Base-by-base conservation (phyloP, 30 jellyfish, hydroid and myxozoan species). In the Aurelia aurita complex sp. Pacific region DNA sequence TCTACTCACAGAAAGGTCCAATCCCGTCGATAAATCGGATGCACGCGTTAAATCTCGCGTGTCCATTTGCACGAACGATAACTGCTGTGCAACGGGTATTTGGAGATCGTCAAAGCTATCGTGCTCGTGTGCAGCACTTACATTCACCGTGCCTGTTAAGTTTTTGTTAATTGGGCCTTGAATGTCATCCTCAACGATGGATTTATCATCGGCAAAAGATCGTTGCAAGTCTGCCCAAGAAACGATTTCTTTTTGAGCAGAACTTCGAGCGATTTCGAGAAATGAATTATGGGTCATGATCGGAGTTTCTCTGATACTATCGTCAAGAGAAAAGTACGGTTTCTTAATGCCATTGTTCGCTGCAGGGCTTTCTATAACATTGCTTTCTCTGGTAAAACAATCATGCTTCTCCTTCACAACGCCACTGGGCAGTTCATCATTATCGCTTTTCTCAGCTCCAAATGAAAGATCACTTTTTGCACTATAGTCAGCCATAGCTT, bases 41-140 rank as follows among this genome's bases (percentile, higher is more conserved):
- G 17, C 52, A 6, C 76, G 67, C 62, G 83, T 10, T 32, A 67
- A 15, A 54, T 67, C 87, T 42, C 92, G 50, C 76, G 92, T 73
- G 54, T 83, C 92, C 64, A 83, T 12, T 66, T 83, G 92, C 6
- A 83, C 51, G 60, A 83, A 83, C 29, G 92, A 83, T 54, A 83
- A 69, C 62, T 64, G 92, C 75, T 73, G 68, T 23, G 92, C 92
- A 51, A 83, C 87, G 19, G 92, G 87, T 64, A 73, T 18, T 54
- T 69, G 61, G 6, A 79, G 60, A 55, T 79, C 79, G 14, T 79
- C 88, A 54, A 79, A 79, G 60, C 88, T 79, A 46, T 65, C 79
- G 42, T 69, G 69, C 9, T 60, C 69, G 32, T 60, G 32, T 60
- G 19, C 69, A 60, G 69, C 19, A 14, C 32, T 11, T 14, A 9